Evolutionary conservation across 1,140 invertebrate species (phyloP), one percentile per base, ranked within the genome.

Genomic region (Marisa cornuarietis): DNA sequence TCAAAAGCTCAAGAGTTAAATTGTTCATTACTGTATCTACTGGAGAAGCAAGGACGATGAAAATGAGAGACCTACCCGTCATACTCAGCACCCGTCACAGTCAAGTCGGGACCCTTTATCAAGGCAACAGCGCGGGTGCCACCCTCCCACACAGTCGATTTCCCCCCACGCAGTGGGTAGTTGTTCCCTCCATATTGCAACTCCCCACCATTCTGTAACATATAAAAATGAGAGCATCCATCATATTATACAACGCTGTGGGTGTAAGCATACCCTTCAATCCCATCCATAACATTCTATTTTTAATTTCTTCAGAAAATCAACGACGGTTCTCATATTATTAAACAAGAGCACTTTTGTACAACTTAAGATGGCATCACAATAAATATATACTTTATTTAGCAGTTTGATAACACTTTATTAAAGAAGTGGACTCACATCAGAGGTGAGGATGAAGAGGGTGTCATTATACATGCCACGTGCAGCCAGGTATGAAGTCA

Each of bases 391-490:
- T 58, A 2, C 1, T 69, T 26, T 14, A 16, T 11, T 51, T 24
- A 16, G 49, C 65, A 10, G n/a, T 26, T 22, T n/a, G 5, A 42
- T 24, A n/a, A 31, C n/a, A n/a, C 54, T 31, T 52, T 5, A 16
- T 78, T 24, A 20, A n/a, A 10, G 16, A 49, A 10, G 68, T 5
- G 49, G 26, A 80, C 84, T 82, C 82, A 84, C 86, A 72, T 91
- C 90, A 14, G 88, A 85, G n/a, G 86, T 84, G 78, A 91, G 90
- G 16, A 90, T 75, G 63, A 91, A 84, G 6, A 90, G 69, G 2
- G 88, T 86, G 78, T 91, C 87, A 18, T 90, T 72, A 63, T 88
- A 84, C 65, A 89, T 79, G 0, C 93, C 91, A 54, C 91, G 92
- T 61, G 81, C 54, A 66, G 78, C 79, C 18, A 88, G 78, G 18